These are phyloP conservation scores for Andrena hattorfiana DNA, from an alignment of 2,888 invertebrate genomes.

Conservation along the genomic window DNA sequence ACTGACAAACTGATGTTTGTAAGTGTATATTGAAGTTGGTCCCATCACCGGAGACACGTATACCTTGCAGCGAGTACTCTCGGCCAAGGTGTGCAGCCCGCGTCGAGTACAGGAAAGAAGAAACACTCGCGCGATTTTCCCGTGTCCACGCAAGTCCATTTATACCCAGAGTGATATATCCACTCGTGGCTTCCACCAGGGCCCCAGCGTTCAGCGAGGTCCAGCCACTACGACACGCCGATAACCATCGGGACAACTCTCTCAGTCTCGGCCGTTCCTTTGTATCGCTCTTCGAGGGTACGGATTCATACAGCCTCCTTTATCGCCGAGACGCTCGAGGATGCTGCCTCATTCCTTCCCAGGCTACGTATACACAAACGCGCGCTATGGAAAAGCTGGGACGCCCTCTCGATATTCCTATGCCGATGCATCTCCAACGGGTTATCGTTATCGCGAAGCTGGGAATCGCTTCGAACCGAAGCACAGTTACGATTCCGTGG, in stretches of 20 bases:
- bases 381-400: constrained; percentile 5
- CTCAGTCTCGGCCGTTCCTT: constrained; percentile 9
- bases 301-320: constrained; percentile 12
- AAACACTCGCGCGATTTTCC: constrained; percentile 10
- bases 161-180: constrained; percentile 54
- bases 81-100: not conserved
- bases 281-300: constrained; percentile 23
- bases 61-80: not conserved
- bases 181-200: constrained; percentile 31
- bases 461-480: constrained; percentile 18
- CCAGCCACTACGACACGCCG: constrained; percentile 37
- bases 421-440: constrained; percentile 9
- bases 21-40: too few species aligned
- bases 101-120: not conserved
- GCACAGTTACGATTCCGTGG: not conserved
- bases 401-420: constrained; percentile 32
- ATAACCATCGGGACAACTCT: constrained; percentile 58
- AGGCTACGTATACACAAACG: not conserved
- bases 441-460: constrained; percentile 35
- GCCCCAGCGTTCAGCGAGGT: constrained; percentile 10
- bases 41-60: too few species aligned
- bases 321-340: not conserved
- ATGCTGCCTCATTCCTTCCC: not conserved
- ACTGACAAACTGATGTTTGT: too few species aligned
- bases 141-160: constrained; percentile 40